Conservation (phyloP, 2,113 vertebrate genomes). For the Sula dactylatra region DNA sequence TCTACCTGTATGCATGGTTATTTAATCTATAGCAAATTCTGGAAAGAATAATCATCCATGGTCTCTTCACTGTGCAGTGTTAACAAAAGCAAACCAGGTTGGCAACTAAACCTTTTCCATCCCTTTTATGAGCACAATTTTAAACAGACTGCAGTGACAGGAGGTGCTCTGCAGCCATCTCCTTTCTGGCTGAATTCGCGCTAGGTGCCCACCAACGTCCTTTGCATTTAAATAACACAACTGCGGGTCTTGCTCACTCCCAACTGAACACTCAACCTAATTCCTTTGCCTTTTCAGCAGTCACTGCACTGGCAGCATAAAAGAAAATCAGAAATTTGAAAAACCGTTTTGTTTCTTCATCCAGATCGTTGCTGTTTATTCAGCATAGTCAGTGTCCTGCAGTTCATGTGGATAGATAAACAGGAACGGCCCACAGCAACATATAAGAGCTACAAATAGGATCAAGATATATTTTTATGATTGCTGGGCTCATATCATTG, state of each 20-base stretch:
- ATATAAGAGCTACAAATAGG: background rate
- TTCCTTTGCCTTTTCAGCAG: constrained; percentile 46
- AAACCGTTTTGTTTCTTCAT: constrained; percentile 19
- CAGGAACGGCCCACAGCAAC: background rate
- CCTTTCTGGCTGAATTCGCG: background rate
- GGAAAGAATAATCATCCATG: background rate
- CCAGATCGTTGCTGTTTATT: constrained; percentile 11
- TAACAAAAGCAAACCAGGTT: background rate
- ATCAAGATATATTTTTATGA: constrained; percentile 20
- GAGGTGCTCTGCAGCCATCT: background rate
- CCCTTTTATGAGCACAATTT: background rate
- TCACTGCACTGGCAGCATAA: background rate
- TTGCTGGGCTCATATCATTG: background rate
- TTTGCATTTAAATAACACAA: constrained; percentile 55
- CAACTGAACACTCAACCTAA: background rate
- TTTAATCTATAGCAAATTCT: background rate
- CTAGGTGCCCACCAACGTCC: background rate
- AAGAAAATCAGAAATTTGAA: constrained; percentile 44
- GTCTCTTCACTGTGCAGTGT: background rate
- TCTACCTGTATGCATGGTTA: background rate
- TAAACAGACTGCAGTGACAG: constrained; percentile 35
- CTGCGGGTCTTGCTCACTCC: background rate
- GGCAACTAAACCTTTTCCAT: background rate
- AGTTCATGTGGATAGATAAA: constrained; percentile 8
- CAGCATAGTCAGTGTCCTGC: background rate